A percentile compares a stretch with the other conserved stretches of the same genome.
Evolutionary conservation across 2,888 invertebrate genomes (phyloP).

Genomic region (Agrochola lota): DNA sequence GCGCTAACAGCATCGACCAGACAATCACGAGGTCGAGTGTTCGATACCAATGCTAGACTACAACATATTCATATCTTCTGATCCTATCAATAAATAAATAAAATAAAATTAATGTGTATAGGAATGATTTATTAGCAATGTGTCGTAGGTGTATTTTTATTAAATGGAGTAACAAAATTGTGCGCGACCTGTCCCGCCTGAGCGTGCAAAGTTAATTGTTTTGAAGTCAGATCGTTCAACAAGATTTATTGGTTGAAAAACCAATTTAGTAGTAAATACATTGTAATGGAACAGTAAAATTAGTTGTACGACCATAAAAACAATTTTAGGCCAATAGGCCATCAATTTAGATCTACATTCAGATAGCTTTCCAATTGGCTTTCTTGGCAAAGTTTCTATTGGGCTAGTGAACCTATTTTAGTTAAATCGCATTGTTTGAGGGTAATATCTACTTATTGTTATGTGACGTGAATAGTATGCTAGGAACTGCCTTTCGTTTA

Average conservation of each 20-base stretch:
- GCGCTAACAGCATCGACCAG: background rate
- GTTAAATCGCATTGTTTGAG: background rate
- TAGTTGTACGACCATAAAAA: conserved; percentile 40
- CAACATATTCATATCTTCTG: too few relatives aligned
- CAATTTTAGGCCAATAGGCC: conserved; percentile 22
- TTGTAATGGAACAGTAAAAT: conserved; percentile 22
- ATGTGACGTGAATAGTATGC: background rate
- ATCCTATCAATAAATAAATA: too few relatives aligned
- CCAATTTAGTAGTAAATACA: conserved; percentile 36
- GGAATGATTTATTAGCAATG: background rate
- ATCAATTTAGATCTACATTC: conserved; percentile 42
- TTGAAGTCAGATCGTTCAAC: background rate
- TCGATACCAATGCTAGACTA: background rate
- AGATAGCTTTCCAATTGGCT: conserved; percentile 38
- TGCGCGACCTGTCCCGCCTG: background rate
- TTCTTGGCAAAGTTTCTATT: conserved; percentile 43
- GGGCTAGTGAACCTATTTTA: too few relatives aligned
- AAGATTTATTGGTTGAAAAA: conserved; percentile 32
- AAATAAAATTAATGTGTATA: background rate
- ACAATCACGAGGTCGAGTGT: background rate
- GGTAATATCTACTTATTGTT: conserved; percentile 1
- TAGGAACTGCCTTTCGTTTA: background rate
- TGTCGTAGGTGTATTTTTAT: background rate
- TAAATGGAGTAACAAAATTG: background rate
- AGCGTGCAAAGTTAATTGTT: conserved; percentile 14